phyloP scores from a whole-genome alignment of 2,113 vertebrate species.

The Agapornis roseicollis region DNA sequence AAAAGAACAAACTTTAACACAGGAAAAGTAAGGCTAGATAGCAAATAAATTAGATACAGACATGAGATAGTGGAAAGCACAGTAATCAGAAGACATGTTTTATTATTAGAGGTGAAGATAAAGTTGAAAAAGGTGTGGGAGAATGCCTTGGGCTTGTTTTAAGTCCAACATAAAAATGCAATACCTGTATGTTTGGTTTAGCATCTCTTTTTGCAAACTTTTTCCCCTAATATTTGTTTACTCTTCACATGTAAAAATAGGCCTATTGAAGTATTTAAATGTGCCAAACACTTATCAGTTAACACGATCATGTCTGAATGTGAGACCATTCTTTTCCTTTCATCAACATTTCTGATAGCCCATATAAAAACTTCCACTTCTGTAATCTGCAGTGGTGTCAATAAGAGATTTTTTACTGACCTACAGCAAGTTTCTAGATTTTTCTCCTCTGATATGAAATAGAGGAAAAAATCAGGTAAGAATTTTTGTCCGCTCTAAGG shows the following conservation, averaged over 20 bases:
- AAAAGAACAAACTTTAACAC: constrained; percentile 42
- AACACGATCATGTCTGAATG: not conserved
- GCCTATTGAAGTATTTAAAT: not conserved
- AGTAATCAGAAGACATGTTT: constrained; percentile 85
- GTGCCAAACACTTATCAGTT: not conserved
- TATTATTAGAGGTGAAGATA: constrained; percentile 92
- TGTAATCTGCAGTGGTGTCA: not conserved
- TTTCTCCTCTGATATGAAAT: not conserved
- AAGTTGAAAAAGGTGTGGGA: constrained; percentile 83
- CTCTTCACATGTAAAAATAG: not conserved
- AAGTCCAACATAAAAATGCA: constrained; percentile 56
- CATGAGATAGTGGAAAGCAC: constrained; percentile 81
- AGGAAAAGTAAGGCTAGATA: constrained; percentile 68
- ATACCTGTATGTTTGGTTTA: constrained; percentile 55
- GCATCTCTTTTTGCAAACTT: not conserved
- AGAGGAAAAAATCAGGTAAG: not conserved
- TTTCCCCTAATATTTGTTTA: constrained; percentile 8
- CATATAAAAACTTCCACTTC: not conserved
- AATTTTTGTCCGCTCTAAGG: not conserved
- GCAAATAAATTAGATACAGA: constrained; percentile 87
- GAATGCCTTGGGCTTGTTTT: constrained; percentile 77
- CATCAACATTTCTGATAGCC: not conserved
- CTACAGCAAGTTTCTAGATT: not conserved
- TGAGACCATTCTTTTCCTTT: not conserved
- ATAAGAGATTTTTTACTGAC: not conserved